These are phyloP conservation scores for Solenodon paradoxus DNA, from an alignment of 2,113 vertebrate species.

Conservation along the genomic window DNA sequence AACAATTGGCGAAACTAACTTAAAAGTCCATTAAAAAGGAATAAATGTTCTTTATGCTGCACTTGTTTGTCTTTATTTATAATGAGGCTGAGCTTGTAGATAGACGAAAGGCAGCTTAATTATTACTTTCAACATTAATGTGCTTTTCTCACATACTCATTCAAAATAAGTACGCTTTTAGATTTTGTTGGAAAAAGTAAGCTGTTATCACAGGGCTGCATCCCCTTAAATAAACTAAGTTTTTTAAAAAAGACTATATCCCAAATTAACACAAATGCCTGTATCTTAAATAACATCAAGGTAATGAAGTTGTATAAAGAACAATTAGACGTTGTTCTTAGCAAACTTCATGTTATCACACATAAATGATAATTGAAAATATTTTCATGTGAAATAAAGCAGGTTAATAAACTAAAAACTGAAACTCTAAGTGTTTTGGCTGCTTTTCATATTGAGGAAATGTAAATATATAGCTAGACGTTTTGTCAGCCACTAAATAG, in stretches of 20 bases:
- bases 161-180: slow-evolving; percentile 75
- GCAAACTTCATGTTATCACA: not conserved
- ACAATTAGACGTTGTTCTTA: not conserved
- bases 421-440: slow-evolving; percentile 26
- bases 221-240: slow-evolving; percentile 74
- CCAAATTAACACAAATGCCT: slow-evolving; percentile 1
- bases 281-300: slow-evolving; percentile 57
- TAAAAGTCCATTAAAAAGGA: slow-evolving; percentile 81
- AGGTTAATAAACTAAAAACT: slow-evolving; percentile 49
- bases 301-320: slow-evolving; percentile 24
- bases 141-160: slow-evolving; percentile 50
- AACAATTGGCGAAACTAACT: slow-evolving; percentile 78
- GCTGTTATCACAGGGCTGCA: slow-evolving; percentile 43
- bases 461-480: slow-evolving; percentile 37
- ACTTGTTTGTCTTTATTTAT: slow-evolving; percentile 84
- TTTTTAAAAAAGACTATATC: slow-evolving; percentile 4
- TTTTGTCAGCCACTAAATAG: slow-evolving; percentile 68
- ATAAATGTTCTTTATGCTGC: slow-evolving; percentile 77
- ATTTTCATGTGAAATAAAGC: slow-evolving; percentile 26
- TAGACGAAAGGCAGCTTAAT: slow-evolving; percentile 72
- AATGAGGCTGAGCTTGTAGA: slow-evolving; percentile 74
- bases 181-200: slow-evolving; percentile 65
- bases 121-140: slow-evolving; percentile 76
- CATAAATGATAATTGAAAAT: slow-evolving; percentile 41
- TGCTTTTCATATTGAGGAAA: slow-evolving; percentile 50